Base-by-base conservation (phyloP, 2,888 invertebrate species). In the Quadriops clusia region DNA sequence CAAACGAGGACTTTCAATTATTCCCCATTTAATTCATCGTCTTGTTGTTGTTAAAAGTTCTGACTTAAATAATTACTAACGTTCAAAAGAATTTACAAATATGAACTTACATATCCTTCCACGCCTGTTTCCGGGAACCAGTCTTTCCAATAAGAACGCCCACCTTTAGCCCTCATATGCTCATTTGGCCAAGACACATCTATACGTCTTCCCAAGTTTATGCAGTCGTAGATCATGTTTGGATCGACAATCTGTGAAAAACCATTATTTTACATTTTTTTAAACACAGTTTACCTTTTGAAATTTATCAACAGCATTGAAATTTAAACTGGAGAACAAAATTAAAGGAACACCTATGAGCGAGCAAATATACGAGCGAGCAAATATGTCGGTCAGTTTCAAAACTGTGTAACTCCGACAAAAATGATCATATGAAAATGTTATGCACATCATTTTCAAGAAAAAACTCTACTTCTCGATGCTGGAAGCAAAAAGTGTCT, bases 181-280 rank as follows among this genome's bases (percentile, higher is more conserved):
- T 93, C 91, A 44, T 80, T 81, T 0, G 95, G 95, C 95, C 95
- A 97, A 44, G 78, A 75, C n/a, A 94, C 91, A 50, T 93, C 93
- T 36, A 91, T 89, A 39, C 89, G 66, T 37, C 90, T 66, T 5
- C 89, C 89, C 42, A 90, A 64, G 58, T 94, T 94, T 33, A 94
- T 81, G 39, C 85, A 86, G 54, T 93, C 90, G 50, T 86, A 93
- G 23, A 93, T 87, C 49, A 74, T 67, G 56, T 70, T 72, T 7
- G 74, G 72, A 55, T 76, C 75, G 41, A 68, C 58, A 42, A 75
- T 72, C 67, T 70, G 43, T 7, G 49, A 51, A 36, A 36, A 32
- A 36, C 38, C 4, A 26, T 5, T 3, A 18, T 18, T 18, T 18
- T 18, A 18, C n/a, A n/a, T n/a, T n/a, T n/a, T n/a, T n/a, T n/a